Base-by-base conservation (phyloP, 2,113 vertebrate species). In the Pachycephala philippinensis region DNA sequence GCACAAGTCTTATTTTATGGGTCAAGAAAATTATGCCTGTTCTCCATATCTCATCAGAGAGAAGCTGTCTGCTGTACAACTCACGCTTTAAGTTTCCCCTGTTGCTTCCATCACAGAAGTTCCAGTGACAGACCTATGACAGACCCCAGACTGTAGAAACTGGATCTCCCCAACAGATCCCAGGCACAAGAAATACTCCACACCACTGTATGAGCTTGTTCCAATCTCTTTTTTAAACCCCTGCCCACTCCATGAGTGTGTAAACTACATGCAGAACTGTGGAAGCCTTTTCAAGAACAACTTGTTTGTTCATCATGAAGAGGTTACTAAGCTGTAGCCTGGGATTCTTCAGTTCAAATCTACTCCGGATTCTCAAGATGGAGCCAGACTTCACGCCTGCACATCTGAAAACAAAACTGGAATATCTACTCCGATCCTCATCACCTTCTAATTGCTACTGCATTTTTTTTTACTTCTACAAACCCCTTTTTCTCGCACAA, bases 61-160 rank as follows among this genome's bases (percentile, higher is more conserved):
- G 56, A 59, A 57, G 2, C 8, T 61, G 7, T 54, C 18, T 66
- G 20, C 30, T 47, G 9, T 11, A 63, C 9, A 83, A 44, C 22
- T 56, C 7, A 4, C 0, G 1, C 14, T 44, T 63, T 7, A 12
- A 0, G 1, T 26, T 72, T 33, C 17, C 16, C 6, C 14, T 28
- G 4, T 17, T 84, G 16, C n/a, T 52, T 80, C 30, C 5, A 1
- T 28, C 27, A 68, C 21, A 40, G 13, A 31, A 56, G 39, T 37
- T 31, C n/a, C 80, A 50, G 18, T 27, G 84, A 39, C 37, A 39
- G 9, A 56, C 11, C 35, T 39, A 8, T 3, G 6, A 66, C 39
- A 64, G 14, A n/a, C 1, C 27, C 49, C 28, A 52, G 7, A 37
- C 0, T 19, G 13, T 7, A 56, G 35, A 64, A 95, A 86, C 12